phyloP scores from a whole-genome alignment of 2,113 vertebrate genomes.

The Origma solitaria region DNA sequence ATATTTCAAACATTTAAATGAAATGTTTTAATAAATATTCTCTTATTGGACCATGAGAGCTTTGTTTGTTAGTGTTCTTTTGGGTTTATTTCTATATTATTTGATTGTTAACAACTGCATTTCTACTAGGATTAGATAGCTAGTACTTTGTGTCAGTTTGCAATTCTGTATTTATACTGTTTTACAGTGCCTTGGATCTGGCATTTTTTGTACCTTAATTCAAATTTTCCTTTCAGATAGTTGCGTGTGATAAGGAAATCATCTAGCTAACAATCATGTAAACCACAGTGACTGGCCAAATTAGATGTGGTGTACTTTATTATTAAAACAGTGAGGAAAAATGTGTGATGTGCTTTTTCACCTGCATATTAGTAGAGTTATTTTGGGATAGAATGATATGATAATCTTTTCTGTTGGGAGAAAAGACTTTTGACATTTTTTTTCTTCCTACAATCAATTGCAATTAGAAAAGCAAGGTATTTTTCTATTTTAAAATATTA shows the following conservation, averaged over 20 bases:
- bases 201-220: neutral
- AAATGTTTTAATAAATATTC: neutral
- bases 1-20: neutral
- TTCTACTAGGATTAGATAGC: neutral
- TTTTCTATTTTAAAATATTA: neutral
- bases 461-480: neutral
- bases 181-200: neutral
- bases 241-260: neutral
- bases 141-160: neutral
- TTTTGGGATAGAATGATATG: neutral
- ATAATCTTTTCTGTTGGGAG: neutral
- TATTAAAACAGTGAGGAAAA: neutral
- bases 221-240: neutral
- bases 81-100: neutral
- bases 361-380: neutral
- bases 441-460: neutral
- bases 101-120: neutral
- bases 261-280: neutral
- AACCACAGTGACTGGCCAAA: neutral
- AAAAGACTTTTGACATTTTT: neutral
- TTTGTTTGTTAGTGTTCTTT: neutral
- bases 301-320: neutral
- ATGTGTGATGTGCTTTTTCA: neutral
- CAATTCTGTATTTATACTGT: neutral
- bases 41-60: neutral